Base-by-base conservation (phyloP, 1,140 invertebrate genomes). In the Polyergus mexicanus region DNA sequence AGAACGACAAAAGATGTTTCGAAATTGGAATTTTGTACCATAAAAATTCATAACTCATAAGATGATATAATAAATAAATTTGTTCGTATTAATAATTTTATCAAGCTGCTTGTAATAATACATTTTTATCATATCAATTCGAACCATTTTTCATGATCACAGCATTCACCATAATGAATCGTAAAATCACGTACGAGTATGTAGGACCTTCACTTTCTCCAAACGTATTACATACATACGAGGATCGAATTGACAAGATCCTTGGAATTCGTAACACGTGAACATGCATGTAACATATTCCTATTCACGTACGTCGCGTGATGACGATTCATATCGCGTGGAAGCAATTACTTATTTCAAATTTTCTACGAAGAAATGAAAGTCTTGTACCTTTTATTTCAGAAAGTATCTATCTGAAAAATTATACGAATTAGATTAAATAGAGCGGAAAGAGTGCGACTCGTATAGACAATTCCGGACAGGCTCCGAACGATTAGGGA, bases 201-300 rank as follows among this genome's bases (percentile, higher is more conserved):
- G 41, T 4, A 32, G 19, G 22, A 54, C 38, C 78, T 81, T 81
- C 68, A 72, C 68, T 83, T 83, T 83, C 78, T 13, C 63, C 25
- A 32, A 44, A 78, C 13, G 10, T n/a, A 38, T 58, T 81, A 13
- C 25, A 32, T 71, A 41, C 25, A 19, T 16, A 56, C 19, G 16
- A n/a, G n/a, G 44, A 35, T 66, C 38, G 25, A 11, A 60, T 11
- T 72, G 25, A n/a, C 78, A 54, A 35, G 68, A 83, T 83, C 68
- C 68, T 58, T 35, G 68, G 54, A 22, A 83, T 83, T n/a, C 38
- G 54, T 60, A 74, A 83, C n/a, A 62, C 54, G 54, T 74, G 56
- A 83, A 72, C 22, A 13, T 19, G n/a, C 54, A 74, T 74, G 62
- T 72, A 60, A 74, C 47, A 83, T 51, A 62, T 60, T 32, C 16